phyloP scores from a whole-genome alignment of 2,113 vertebrate species.

The Cardinalis cardinalis region DNA sequence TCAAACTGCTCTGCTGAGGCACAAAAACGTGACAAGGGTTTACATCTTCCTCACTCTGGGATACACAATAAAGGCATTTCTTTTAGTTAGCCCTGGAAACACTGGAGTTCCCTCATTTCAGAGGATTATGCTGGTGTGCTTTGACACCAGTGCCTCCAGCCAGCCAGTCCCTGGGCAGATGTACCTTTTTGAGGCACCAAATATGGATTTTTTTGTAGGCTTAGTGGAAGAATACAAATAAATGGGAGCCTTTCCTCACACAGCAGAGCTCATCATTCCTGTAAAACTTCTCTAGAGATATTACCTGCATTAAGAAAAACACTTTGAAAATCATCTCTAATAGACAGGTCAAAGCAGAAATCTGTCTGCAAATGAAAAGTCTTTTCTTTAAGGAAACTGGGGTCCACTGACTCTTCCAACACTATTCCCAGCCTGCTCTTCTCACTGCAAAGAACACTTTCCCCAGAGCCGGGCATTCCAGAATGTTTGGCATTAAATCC shows the following conservation, averaged over 20 bases:
- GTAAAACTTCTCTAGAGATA: background rate
- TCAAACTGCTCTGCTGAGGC: background rate
- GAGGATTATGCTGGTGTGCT: background rate
- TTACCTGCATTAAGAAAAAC: background rate
- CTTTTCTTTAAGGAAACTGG: background rate
- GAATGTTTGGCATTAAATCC: background rate
- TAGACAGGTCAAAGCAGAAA: background rate
- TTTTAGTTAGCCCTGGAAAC: background rate
- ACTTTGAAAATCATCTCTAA: background rate
- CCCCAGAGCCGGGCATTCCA: fast-evolving
- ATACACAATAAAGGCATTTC: background rate
- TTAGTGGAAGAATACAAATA: background rate
- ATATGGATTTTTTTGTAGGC: background rate
- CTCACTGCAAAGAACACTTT: background rate
- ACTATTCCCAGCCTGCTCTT: background rate
- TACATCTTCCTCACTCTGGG: background rate
- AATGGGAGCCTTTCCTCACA: background rate
- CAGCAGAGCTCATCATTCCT: background rate
- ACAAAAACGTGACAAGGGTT: background rate
- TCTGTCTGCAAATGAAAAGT: background rate
- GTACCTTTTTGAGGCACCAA: background rate
- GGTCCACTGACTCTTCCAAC: background rate
- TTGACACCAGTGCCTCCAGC: fast-evolving
- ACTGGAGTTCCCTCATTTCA: background rate
- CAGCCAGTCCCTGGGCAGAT: background rate